Base-by-base conservation (phyloP, 2,888 invertebrate species). In the Volucella inanis region DNA sequence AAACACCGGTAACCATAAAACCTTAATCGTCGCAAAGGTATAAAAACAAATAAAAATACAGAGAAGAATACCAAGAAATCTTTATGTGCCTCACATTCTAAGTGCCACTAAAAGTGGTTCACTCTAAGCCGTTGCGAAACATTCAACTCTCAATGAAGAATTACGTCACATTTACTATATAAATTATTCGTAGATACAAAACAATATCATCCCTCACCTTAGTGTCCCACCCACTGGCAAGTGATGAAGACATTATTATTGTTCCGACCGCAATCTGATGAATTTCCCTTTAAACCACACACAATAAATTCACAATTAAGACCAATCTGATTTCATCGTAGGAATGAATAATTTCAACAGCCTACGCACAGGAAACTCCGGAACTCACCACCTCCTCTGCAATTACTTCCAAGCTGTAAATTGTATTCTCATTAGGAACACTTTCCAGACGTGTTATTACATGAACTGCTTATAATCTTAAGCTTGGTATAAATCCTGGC, bases 341-440 rank as follows among this genome's bases (percentile, higher is more conserved):
- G 39, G n/a, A 8, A 12, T 8, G 64, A 49, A n/a, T 38, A 14
- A 54, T 47, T 64, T 71, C 45, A 39, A 43, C 43, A 65, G 4
- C 47, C 68, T 12, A 43, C 55, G 3, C 57, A 6, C 6, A 31
- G 31, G 31, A 31, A 1, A 31, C 6, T 31, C 31, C 0, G 6
- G 31, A 3, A 31, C 4, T 6, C 31, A 31, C 31, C 18, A 15
- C 43, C n/a, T 15, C 3, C 38, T 18, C 47, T 38, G 52, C 71
- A 77, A 82, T 72, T 82, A 77, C 78, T 68, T 67, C 72, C 72
- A 82, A 78, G 62, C 77, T 72, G 65, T 62, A 72, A 78, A 77
- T 82, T 72, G 67, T 82, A 72, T 77, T 82, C 82, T 54, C 71
- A 82, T 77, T 67, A 72, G 49, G 77, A 49, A 45, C 77, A 72